phyloP scores from a whole-genome alignment of 1,140 invertebrate species.

The Eufriesea mexicana region DNA sequence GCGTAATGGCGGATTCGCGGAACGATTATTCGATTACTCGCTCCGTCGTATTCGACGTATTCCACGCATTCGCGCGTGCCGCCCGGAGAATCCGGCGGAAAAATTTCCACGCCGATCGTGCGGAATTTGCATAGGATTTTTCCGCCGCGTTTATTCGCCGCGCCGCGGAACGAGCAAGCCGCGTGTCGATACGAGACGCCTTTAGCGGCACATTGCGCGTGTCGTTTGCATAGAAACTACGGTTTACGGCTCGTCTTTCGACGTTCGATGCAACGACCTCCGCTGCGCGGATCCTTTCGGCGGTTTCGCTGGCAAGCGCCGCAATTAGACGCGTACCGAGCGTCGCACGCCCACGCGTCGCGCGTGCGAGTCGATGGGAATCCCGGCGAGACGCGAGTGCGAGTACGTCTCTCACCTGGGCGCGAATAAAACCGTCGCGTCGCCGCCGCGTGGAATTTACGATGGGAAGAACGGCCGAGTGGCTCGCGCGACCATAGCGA shows the following conservation, averaged over 20 bases:
- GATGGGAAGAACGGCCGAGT: not conserved
- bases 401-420: slow-evolving; percentile 16
- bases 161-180: slow-evolving; percentile 15
- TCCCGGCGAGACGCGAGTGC: slow-evolving; percentile 8
- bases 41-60: too few species aligned
- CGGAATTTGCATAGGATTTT: slow-evolving; percentile 21
- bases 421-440: not conserved
- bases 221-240: slow-evolving; percentile 65
- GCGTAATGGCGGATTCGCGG: too few species aligned
- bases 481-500: too few species aligned
- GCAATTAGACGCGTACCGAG: slow-evolving; percentile 62
- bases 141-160: not conserved
- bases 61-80: too few species aligned
- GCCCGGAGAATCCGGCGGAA: too few species aligned
- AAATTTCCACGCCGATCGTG: not conserved
- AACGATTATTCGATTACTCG: too few species aligned
- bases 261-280: slow-evolving; percentile 1
- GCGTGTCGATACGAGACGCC: slow-evolving; percentile 21
- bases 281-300: slow-evolving; percentile 16
- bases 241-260: slow-evolving; percentile 36
- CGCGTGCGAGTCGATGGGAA: slow-evolving; percentile 8
- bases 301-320: slow-evolving; percentile 46
- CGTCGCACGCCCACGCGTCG: slow-evolving; percentile 42
- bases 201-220: slow-evolving; percentile 52
- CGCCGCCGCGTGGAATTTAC: not conserved